Conservation (phyloP, 2,797 vertebrate genomes). For the Tokudaia tokunoshimensis region DNA sequence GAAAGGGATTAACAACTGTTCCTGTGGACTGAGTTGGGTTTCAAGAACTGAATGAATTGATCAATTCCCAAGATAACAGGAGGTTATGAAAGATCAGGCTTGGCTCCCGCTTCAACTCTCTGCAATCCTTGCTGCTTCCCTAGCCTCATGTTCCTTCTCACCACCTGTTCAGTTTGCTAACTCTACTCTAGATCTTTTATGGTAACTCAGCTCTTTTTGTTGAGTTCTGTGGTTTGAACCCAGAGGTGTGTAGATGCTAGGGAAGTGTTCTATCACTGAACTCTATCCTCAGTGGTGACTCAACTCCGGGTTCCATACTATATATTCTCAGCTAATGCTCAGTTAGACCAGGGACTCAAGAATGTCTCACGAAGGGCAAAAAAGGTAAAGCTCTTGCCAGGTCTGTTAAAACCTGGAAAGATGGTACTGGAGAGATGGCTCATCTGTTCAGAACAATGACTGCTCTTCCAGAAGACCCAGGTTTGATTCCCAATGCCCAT, state of each 20-base stretch:
- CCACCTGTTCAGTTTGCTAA: background rate
- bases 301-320: background rate
- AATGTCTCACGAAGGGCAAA: background rate
- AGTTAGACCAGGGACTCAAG: background rate
- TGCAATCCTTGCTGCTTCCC: background rate
- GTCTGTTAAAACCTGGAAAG: background rate
- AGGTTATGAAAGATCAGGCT: background rate
- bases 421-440: background rate
- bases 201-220: background rate
- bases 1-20: background rate
- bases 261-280: background rate
- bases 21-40: background rate
- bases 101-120: background rate
- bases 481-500: too few relatives aligned
- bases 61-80: background rate
- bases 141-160: background rate
- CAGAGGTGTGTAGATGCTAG: background rate
- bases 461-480: too few relatives aligned
- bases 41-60: background rate
- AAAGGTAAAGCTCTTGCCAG: background rate
- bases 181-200: background rate
- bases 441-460: background rate
- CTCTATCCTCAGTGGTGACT: too few relatives aligned
- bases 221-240: background rate
- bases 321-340: background rate